Percentiles rank a stretch among this genome's conserved stretches.
Conservation (phyloP, 1,140 invertebrate species). For the Halyomorpha halys region DNA sequence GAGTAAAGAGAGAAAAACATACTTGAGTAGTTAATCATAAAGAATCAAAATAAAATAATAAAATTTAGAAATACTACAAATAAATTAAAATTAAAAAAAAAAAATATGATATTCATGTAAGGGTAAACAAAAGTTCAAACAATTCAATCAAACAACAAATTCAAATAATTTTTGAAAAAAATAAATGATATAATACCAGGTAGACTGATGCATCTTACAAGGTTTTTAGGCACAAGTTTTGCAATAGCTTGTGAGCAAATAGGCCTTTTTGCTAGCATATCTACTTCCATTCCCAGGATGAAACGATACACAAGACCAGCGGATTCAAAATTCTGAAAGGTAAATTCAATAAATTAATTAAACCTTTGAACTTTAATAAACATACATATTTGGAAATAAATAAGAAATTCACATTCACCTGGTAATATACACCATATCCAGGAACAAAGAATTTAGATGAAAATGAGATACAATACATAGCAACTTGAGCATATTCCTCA, state of each 20-base stretch:
- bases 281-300: background rate
- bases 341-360: background rate
- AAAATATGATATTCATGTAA: too few relatives aligned
- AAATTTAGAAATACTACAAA: too few relatives aligned
- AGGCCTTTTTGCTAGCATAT: background rate
- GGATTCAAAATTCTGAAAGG: constrained; percentile 7
- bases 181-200: background rate
- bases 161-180: too few relatives aligned
- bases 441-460: constrained; percentile 3
- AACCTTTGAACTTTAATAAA: background rate
- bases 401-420: constrained; percentile 6
- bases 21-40: too few relatives aligned
- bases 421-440: constrained; percentile 16
- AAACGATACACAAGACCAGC: constrained; percentile 7
- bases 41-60: too few relatives aligned
- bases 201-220: background rate
- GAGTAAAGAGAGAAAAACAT: too few relatives aligned
- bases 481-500: constrained; percentile 8
- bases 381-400: background rate
- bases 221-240: background rate
- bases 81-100: too few relatives aligned
- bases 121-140: too few relatives aligned
- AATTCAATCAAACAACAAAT: too few relatives aligned
- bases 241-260: background rate
- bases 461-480: constrained; percentile 11